Evolutionary conservation across 2,888 invertebrate species (phyloP).

Genomic region (Lasioglossum morio): DNA sequence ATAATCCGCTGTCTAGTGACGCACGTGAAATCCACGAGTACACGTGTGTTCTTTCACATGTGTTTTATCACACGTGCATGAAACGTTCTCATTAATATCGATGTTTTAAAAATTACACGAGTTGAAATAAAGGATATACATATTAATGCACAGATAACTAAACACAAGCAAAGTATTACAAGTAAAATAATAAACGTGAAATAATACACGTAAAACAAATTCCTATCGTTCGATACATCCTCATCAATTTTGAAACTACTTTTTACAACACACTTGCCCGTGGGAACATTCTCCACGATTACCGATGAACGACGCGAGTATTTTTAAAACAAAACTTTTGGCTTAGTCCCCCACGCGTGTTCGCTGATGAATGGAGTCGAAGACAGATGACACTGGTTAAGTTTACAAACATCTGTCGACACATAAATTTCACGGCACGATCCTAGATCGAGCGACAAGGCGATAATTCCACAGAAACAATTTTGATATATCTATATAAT

Average conservation of each 20-base stretch:
- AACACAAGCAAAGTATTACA: too few species aligned
- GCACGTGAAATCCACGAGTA: too few species aligned
- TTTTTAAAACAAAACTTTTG: background rate
- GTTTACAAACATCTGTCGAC: slow-evolving; percentile 7
- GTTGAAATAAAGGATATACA: too few species aligned
- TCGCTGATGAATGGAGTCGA: background rate
- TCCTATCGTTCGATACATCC: background rate
- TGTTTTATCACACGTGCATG: too few species aligned
- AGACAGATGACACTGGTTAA: background rate
- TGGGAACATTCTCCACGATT: background rate
- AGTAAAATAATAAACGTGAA: too few species aligned
- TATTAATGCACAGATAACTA: too few species aligned
- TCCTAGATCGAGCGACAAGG: background rate
- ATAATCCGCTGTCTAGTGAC: too few species aligned
- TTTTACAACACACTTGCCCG: background rate
- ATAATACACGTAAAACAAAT: too few species aligned
- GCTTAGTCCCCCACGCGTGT: background rate
- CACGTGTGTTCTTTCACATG: too few species aligned
- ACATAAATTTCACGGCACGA: background rate
- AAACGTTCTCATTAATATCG: too few species aligned
- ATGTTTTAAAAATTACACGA: too few species aligned
- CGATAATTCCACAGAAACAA: background rate
- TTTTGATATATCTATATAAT: background rate
- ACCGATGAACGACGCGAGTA: background rate
- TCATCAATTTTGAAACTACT: background rate